Conservation (phyloP, 2,888 invertebrate species). For the Laspeyria flexula region DNA sequence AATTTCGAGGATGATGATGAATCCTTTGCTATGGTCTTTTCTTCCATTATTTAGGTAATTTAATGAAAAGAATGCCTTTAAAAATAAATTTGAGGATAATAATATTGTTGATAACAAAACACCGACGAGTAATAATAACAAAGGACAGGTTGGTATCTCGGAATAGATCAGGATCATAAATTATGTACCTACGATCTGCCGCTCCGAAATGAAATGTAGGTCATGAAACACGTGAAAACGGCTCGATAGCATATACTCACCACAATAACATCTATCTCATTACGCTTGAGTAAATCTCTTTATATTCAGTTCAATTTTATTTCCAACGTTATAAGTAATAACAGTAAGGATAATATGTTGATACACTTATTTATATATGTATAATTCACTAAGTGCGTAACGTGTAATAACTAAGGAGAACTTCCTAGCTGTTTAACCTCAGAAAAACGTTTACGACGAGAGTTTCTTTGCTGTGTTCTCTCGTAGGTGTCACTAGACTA, state of each 20-base stretch:
- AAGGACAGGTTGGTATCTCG: constrained; percentile 29
- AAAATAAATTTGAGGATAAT: no score
- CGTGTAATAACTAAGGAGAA: no score
- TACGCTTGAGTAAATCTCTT: constrained; percentile 7
- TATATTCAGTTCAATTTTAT: constrained; percentile 15
- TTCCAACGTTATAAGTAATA: constrained; percentile 7
- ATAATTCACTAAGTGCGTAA: no score
- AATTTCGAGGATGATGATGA: no score
- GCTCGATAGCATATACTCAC: constrained; percentile 21
- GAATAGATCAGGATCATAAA: constrained; percentile 56
- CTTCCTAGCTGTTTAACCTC: no score
- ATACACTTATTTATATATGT: constrained; percentile 5
- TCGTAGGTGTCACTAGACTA: no score
- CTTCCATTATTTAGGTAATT: no score
- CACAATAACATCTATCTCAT: constrained; percentile 13
- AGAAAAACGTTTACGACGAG: no score
- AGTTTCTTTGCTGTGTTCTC: no score
- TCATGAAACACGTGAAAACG: constrained; percentile 44
- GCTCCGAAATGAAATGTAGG: constrained; percentile 54
- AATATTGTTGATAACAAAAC: constrained; percentile 9
- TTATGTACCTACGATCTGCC: constrained; percentile 53
- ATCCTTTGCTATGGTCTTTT: no score
- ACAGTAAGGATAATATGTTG: neutral
- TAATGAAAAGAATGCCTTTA: no score
- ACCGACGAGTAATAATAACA: constrained; percentile 19